Evolutionary conservation across 2,888 invertebrate genomes (phyloP).

Genomic region (Drosophila meridionalis): DNA sequence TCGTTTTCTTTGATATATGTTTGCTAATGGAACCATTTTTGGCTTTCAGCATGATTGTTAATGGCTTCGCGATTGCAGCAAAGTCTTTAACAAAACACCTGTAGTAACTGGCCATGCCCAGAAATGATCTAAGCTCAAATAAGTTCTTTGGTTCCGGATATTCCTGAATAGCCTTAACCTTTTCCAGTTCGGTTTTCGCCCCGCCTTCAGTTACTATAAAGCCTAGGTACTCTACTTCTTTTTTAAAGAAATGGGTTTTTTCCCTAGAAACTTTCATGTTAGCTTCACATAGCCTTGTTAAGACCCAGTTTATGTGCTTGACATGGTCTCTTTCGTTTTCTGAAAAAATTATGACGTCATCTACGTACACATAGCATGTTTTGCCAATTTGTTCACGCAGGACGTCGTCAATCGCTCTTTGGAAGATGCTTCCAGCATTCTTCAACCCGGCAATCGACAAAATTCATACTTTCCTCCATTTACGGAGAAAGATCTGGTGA

Average conservation of each 20-base stretch:
- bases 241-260: neutral
- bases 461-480: neutral
- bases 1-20: neutral
- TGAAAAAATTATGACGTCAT: constrained; percentile 4
- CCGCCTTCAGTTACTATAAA: neutral
- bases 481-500: neutral
- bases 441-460: neutral
- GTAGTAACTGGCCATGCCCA: neutral
- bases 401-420: constrained; percentile 1
- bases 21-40: neutral
- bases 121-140: neutral
- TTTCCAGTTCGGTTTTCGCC: constrained; percentile 2
- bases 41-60: neutral
- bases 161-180: neutral
- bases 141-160: neutral
- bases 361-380: neutral
- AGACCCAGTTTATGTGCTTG: neutral
- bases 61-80: neutral
- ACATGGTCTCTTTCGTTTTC: neutral
- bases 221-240: neutral
- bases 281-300: neutral
- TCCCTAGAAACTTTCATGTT: neutral
- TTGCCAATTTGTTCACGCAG: neutral
- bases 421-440: neutral
- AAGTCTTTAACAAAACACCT: neutral